Base-by-base conservation (phyloP, 1,140 invertebrate species). In the Sycophila sp. region DNA sequence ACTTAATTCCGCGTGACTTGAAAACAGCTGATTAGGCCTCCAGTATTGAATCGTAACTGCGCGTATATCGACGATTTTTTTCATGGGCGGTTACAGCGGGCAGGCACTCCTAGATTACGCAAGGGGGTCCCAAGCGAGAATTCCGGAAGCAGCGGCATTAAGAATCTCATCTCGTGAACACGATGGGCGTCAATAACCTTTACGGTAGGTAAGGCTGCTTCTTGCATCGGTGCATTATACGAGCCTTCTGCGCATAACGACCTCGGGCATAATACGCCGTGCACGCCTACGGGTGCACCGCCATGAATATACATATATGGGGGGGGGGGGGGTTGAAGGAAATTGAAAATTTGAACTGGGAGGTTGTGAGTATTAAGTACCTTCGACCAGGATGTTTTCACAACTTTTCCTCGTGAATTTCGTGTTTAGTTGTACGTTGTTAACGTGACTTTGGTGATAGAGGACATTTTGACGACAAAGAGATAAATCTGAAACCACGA, bases 171-270 rank as follows among this genome's bases (percentile, higher is more conserved):
- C 1, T 2, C n/a, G 36, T n/a, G 62, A 28, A 17, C 32, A 42
- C 13, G 4, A 42, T 30, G 34, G 40, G 55, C 66, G 55, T 68
- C 30, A 60, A 68, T 68, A 68, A 68, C 66, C 38, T 59, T 59
- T n/a, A n/a, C n/a, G n/a, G n/a, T n/a, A n/a, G n/a, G n/a, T n/a
- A n/a, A n/a, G n/a, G n/a, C n/a, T n/a, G n/a, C n/a, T n/a, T n/a
- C 2, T 17, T 10, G 32, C 62, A 38, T 40, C 19, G 45, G 51
- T 34, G 62, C n/a, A n/a, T n/a, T n/a, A n/a, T 36, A 63, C n/a
- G 30, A 45, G 55, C 19, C 24, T 67, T n/a, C n/a, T n/a, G n/a
- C n/a, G n/a, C 30, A 5, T 68, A 68, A 68, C 38, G 64, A 67
- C 49, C 53, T 15, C 5, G 15, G n/a, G 47, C 11, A 38, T 51